Evolutionary conservation across 2,888 invertebrate species (phyloP).

Genomic region (Leptothorax acervorum): DNA sequence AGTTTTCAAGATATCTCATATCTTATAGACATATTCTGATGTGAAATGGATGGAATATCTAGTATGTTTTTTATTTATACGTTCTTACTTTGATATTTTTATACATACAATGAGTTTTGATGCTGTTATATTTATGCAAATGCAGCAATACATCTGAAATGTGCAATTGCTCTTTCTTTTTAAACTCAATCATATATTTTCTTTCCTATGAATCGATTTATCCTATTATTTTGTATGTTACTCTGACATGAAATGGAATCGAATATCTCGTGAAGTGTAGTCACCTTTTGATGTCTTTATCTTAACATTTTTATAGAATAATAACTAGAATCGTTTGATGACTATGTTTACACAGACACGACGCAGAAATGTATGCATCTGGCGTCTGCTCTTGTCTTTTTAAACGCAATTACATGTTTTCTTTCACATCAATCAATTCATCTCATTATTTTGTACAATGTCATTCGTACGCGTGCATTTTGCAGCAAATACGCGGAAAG

Average conservation of each 20-base stretch:
- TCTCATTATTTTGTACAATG: slow-evolving; percentile 26
- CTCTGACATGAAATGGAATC: not conserved
- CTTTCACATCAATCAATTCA: not conserved
- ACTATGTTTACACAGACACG: not conserved
- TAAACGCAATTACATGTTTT: slow-evolving; percentile 7
- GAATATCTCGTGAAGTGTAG: not conserved
- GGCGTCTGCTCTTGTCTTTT: not conserved
- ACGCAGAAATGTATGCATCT: not conserved
- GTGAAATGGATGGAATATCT: not conserved
- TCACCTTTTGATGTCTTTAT: not conserved
- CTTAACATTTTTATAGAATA: not conserved
- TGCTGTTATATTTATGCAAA: not conserved
- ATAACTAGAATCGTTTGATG: not conserved
- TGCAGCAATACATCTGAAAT: not conserved
- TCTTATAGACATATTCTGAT: not conserved
- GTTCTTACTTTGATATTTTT: not conserved
- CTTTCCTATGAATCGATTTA: not conserved
- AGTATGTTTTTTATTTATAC: not conserved
- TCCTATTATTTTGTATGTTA: not conserved
- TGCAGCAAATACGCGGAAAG: slow-evolving; percentile 15
- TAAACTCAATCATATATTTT: not conserved
- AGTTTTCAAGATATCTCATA: not conserved
- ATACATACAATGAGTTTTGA: not conserved
- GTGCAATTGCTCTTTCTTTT: not conserved
- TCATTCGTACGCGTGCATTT: slow-evolving; percentile 6